These are phyloP conservation scores for Drosophila sordidula DNA, from an alignment of 2,888 invertebrate species.

Conservation along the genomic window DNA sequence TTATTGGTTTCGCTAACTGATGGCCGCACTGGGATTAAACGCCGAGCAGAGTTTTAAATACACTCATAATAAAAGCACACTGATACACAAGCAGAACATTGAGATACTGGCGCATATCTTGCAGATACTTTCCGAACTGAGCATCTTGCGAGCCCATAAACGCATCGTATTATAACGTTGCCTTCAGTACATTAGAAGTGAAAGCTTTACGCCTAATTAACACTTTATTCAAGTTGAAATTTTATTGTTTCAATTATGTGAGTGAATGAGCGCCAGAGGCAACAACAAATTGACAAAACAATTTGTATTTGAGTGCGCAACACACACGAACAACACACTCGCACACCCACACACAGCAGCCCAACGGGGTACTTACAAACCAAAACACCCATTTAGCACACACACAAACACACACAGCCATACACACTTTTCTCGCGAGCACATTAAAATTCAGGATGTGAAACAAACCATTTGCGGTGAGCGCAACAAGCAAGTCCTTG, in stretches of 20 bases:
- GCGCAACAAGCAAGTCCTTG: slow-evolving; percentile 53
- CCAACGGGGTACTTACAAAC: slow-evolving; percentile 31
- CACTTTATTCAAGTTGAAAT: slow-evolving; percentile 70
- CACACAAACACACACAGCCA: slow-evolving; percentile 14
- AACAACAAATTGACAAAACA: slow-evolving; percentile 60
- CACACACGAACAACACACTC: slow-evolving; percentile 24
- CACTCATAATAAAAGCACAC: slow-evolving; percentile 2
- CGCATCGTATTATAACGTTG: slow-evolving; percentile 67
- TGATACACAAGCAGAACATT: slow-evolving; percentile 1
- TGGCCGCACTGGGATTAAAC: slow-evolving; percentile 53
- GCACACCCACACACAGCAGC: slow-evolving; percentile 19
- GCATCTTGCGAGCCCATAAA: slow-evolving; percentile 72
- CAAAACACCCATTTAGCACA: slow-evolving; percentile 27
- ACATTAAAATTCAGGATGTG: slow-evolving; percentile 80
- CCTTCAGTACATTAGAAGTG: slow-evolving; percentile 56
- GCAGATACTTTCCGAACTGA: slow-evolving; percentile 59
- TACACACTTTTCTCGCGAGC: slow-evolving; percentile 31
- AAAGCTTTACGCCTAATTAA: slow-evolving; percentile 76
- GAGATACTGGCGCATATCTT: slow-evolving; percentile 37
- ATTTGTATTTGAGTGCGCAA: slow-evolving; percentile 48
- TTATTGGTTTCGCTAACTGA: slow-evolving; percentile 68
- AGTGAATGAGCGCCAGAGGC: slow-evolving; percentile 41
- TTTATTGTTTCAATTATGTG: slow-evolving; percentile 77
- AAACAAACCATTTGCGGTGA: slow-evolving; percentile 65
- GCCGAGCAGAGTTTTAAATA: slow-evolving; percentile 31